phyloP scores from a whole-genome alignment of 2,797 vertebrate species.

The Crocodylus rhombifer region DNA sequence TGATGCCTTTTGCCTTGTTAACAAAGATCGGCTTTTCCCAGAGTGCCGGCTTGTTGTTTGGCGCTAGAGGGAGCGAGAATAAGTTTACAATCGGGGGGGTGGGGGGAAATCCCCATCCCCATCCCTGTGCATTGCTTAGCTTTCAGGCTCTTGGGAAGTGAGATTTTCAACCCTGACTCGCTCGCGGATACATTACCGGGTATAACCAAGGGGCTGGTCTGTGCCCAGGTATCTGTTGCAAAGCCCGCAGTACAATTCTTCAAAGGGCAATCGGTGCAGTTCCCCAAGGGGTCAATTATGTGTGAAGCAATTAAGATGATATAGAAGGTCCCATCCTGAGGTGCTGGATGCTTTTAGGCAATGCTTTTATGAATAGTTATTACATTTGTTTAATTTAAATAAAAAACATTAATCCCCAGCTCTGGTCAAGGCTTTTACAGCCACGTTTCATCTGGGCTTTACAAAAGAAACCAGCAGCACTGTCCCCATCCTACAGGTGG shows the following conservation, averaged over 20 bases:
- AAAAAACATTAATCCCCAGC: no score
- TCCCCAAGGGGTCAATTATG: not conserved
- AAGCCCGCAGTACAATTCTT: not conserved
- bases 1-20: not conserved
- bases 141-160: not conserved
- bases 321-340: not conserved
- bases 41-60: not conserved
- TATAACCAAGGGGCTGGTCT: not conserved
- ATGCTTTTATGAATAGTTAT: not conserved
- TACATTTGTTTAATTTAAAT: no score
- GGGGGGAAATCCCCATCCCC: not conserved
- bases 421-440: not conserved
- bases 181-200: not conserved
- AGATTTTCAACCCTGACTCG: not conserved
- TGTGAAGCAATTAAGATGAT: not conserved
- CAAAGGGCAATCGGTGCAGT: not conserved
- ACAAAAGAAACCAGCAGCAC: not conserved
- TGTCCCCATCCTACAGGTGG: not conserved
- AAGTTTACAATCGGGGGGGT: not conserved
- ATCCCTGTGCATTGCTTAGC: not conserved
- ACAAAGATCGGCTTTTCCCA: not conserved
- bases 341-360: not conserved
- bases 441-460: not conserved
- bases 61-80: not conserved
- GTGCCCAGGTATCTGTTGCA: not conserved